Evolutionary conservation across 1,140 invertebrate species (phyloP), one percentile per base, ranked within the genome.

Genomic region (Mycetomoellerius zeteki): DNA sequence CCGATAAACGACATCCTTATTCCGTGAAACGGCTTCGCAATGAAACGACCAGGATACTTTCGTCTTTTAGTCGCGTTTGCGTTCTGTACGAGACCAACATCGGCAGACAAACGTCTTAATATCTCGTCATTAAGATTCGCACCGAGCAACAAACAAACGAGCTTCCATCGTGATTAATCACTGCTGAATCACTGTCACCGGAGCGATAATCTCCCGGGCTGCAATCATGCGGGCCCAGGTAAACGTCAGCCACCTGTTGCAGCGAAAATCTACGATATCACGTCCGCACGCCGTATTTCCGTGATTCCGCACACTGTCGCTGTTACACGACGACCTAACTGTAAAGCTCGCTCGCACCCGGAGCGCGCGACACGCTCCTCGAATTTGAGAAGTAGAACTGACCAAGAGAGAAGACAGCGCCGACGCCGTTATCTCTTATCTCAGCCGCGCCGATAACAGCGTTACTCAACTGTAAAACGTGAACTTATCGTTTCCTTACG

Each of bases 381-480:
- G 47, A 58, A 88, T 81, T 76, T 37, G 10, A 80, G 10, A 50
- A 72, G 60, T 65, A 27, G 33, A 62, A 90, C 64, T 78, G 64
- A 60, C 37, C 60, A 71, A 77, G 33, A n/a, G n/a, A n/a, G n/a
- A 76, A 37, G 37, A 64, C 64, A 30, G 56, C 65, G 37, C 54
- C 73, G 75, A 88, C 88, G 89, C 62, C 88, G 43, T 91, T 92
- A 93, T 93, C 88, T 91, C 88, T 92, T 93, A 92, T 92, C 65
- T 47, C 91, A 69, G 67, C 60, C 52, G 33, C 5, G 7, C 50
- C 43, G 92, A 93, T 93, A 93, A 92, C 90, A 86, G 64, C 64
- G 82, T 89, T 86, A 88, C 78, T 89, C 85, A 62, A 87, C 50
- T 62, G 52, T 33, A 65, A 77, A 73, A 75, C 47, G 71, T 30